Evolutionary conservation across 2,888 invertebrate species (phyloP), one percentile per base, ranked within the genome.

Genomic region (Teleogryllus oceanicus): DNA sequence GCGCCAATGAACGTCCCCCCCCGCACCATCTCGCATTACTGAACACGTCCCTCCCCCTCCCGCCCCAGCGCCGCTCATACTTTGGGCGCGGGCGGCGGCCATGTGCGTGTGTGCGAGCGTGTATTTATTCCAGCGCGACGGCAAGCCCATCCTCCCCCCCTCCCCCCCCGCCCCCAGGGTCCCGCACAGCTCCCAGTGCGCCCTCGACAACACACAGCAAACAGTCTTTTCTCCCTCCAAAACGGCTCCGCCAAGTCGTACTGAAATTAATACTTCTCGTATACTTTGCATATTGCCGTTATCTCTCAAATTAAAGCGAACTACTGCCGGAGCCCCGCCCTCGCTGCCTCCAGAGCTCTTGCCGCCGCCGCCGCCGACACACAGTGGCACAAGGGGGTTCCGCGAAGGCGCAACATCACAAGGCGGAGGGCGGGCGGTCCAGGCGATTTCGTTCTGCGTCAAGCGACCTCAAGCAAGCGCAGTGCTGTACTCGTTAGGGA

Each of bases 241-340:
- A 62, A 62, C 62, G 62, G 62, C 62, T n/a, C 62, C n/a, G n/a
- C 62, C 62, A 62, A 62, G 62, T 62, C 62, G 62, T n/a, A n/a
- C 62, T n/a, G 62, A 62, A 80, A 80, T 80, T 80, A 80, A 80
- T 80, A 80, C 80, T 80, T 79, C 77, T 78, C 79, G 76, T 80
- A 79, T 80, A 80, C 80, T 80, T 79, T 80, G 80, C 80, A 80
- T 80, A 80, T 80, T 80, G 80, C 80, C 80, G 80, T 80, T 80
- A 80, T 80, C 80, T 80, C 78, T 77, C 77, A 82, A 82, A 82
- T 82, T 82, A 82, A 82, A 82, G 81, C 81, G 81, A 81, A 81
- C 80, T 62, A 62, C 62, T 62, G 62, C 62, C 12, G 16, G 62
- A 62, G n/a, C 62, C 62, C 16, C n/a, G 62, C 62, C 62, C 62